Evolutionary conservation across 2,113 vertebrate species (phyloP).

Genomic region (Fregetta grallaria): DNA sequence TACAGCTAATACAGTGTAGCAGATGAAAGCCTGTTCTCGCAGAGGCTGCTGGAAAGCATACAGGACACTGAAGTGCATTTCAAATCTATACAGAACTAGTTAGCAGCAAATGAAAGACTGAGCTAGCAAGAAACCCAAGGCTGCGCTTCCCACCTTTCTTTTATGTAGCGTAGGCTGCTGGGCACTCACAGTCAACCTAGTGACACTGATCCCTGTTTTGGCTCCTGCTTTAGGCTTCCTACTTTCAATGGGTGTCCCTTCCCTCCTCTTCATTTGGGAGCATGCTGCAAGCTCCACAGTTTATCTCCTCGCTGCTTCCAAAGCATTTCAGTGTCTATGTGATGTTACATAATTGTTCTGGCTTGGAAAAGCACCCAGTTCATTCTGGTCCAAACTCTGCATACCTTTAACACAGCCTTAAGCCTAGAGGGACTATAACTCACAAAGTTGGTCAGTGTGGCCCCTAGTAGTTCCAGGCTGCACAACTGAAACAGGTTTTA

Average conservation of each 20-base stretch:
- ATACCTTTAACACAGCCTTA: neutral
- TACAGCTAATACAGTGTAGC: neutral
- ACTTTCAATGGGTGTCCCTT: neutral
- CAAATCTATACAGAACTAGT: neutral
- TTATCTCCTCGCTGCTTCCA: neutral
- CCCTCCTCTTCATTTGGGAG: neutral
- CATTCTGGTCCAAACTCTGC: neutral
- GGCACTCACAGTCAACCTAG: neutral
- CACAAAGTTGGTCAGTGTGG: neutral
- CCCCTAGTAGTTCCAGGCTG: neutral
- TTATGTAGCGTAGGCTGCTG: neutral
- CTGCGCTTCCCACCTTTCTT: neutral
- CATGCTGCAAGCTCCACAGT: neutral
- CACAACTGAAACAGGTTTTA: neutral
- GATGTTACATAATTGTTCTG: conserved; percentile 36
- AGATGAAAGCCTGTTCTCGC: neutral
- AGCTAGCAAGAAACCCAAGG: neutral
- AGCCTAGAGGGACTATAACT: neutral
- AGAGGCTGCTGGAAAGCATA: neutral
- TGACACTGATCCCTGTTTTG: neutral
- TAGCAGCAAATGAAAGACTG: neutral
- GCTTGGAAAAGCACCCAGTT: neutral
- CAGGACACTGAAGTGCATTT: neutral
- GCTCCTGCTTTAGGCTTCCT: neutral
- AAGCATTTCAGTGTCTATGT: neutral